A percentile compares a stretch with the other conserved stretches of the same genome.
Evolutionary conservation across 2,113 vertebrate species (phyloP).

Genomic region (sheep (Ovis aries)): ARS-UI_Ramb_v3.0 NC_056056.1:224641001-224641500

Average conservation of each 20-base stretch:
- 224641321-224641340: neutral
- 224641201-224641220: neutral
- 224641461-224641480: fast-evolving
- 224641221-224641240: neutral
- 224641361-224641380: neutral
- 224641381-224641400: neutral
- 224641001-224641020: neutral
- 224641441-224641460: neutral
- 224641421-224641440: neutral
- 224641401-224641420: neutral
- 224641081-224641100: fast-evolving
- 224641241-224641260: fast-evolving
- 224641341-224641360: neutral
- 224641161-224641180: neutral
- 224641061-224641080: fast-evolving
- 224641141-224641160: neutral
- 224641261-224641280: fast-evolving
- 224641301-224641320: fast-evolving
- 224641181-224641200: fast-evolving
- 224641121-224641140: neutral
- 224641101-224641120: fast-evolving
- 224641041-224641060: neutral
- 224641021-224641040: fast-evolving
- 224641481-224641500: neutral
- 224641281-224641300: too few relatives aligned